Base-by-base conservation (phyloP, 2,888 invertebrate species). In the Lasioglossum figueresi region DNA sequence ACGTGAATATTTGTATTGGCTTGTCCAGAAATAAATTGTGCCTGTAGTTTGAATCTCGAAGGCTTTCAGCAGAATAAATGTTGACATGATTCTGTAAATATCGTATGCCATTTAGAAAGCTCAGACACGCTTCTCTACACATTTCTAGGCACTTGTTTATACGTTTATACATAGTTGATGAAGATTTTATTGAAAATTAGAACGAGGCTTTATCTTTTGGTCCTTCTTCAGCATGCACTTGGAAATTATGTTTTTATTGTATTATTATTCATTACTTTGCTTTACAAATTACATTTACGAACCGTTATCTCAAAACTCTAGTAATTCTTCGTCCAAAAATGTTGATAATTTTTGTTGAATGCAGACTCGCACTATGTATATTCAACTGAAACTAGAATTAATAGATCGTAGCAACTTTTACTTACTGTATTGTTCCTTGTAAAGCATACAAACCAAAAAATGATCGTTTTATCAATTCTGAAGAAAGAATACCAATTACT, bases 81-180 rank as follows among this genome's bases (percentile, higher is more conserved):
- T 34, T 70, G 59, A 59, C 59, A 27, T 59, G 59, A 59, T 59
- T 59, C 59, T 59, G 59, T 59, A 59, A 59, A 59, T 59, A 59
- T 59, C 56, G 12, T 56, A 56, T 27, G 5, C 56, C 56, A 56
- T 56, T 56, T 56, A 56, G 56, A 56, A 56, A n/a, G 48, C 48
- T 48, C n/a, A 8, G n/a, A 56, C n/a, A 56, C n/a, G 56, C n/a
- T 56, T 56, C 56, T 56, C n/a, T 4, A 56, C 56, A n/a, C 56
- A n/a, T 12, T n/a, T 56, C 56, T n/a, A 56, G 56, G 10, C 56
- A 56, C n/a, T 6, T n/a, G 56, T 56, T 56, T n/a, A n/a, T 56
- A 56, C 12, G n/a, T n/a, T 56, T 56, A 12, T 56, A n/a, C 56
- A 12, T 3, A n/a, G 12, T 56, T 4, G 56, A 10, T n/a, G 23